Evolutionary conservation across 2,113 vertebrate genomes (phyloP).

Genomic region (Pristiophorus japonicus): DNA sequence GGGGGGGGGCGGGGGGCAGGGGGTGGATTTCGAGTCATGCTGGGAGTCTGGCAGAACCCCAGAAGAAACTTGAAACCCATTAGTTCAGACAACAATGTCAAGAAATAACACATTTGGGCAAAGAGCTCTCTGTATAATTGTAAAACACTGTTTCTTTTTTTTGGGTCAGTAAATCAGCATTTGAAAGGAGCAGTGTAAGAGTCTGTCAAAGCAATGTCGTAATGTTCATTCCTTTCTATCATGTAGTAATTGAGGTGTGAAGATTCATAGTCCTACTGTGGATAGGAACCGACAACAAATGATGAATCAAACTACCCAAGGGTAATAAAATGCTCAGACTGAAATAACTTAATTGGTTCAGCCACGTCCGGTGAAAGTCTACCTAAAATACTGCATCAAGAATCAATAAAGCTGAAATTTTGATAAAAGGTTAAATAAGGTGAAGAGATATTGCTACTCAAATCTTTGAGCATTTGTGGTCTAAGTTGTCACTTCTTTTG

Average conservation of each 20-base stretch:
- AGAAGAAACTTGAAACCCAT: not conserved
- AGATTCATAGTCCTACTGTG: not conserved
- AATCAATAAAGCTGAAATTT: not conserved
- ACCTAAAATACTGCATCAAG: not conserved
- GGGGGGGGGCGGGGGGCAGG: too few relatives aligned
- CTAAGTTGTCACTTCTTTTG: not conserved
- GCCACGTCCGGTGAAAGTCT: too few relatives aligned
- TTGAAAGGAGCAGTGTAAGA: not conserved
- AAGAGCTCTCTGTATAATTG: not conserved
- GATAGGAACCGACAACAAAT: not conserved
- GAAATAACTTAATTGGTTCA: not conserved
- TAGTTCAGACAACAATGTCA: not conserved
- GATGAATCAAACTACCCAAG: not conserved
- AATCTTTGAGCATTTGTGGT: not conserved
- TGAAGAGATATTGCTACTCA: not conserved
- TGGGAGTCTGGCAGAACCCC: not conserved
- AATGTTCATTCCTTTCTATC: not conserved
- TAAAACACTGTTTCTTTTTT: not conserved
- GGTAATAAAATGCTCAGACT: not conserved
- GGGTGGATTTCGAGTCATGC: too few relatives aligned
- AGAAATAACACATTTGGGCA: not conserved
- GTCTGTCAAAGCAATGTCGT: not conserved
- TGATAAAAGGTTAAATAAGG: not conserved
- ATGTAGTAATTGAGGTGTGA: not conserved
- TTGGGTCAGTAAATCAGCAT: not conserved